These are phyloP conservation scores for Aporrectodea caliginosa DNA, from an alignment of 1,140 invertebrate genomes.

Conservation along the genomic window DNA sequence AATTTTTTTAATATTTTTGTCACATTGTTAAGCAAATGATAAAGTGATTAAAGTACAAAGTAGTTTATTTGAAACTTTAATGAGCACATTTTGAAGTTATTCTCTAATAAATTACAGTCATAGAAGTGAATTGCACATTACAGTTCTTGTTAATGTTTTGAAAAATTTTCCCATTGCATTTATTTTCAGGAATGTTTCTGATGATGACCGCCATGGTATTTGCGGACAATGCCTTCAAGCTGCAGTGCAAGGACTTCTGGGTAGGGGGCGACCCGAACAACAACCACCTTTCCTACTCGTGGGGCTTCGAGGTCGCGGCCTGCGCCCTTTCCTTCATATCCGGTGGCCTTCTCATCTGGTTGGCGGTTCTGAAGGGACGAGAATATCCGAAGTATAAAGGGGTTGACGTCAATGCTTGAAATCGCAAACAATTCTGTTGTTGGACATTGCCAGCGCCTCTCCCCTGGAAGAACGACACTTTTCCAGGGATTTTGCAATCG, in stretches of 20 bases:
- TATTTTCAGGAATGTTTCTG: conserved; percentile 32
- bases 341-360: conserved; percentile 30
- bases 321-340: conserved; percentile 29
- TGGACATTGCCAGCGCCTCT: too few relatives aligned
- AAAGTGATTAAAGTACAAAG: neutral
- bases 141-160: neutral
- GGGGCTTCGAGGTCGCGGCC: conserved; percentile 34
- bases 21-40: neutral
- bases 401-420: neutral
- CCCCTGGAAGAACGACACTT: too few relatives aligned
- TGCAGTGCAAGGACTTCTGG: conserved; percentile 35
- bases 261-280: conserved; percentile 28
- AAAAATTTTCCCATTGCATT: neutral
- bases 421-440: too few relatives aligned
- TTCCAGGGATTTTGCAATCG: too few relatives aligned
- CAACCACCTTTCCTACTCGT: conserved; percentile 33
- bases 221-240: conserved; percentile 34
- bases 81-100: neutral
- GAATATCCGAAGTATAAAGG: neutral
- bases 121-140: neutral
- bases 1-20: neutral
- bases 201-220: conserved; percentile 33
- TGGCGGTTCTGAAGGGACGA: conserved; percentile 24
- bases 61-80: neutral
- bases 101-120: neutral